Percentiles rank a stretch among this genome's conserved stretches.
Evolutionary conservation across 2,797 vertebrate genomes (phyloP).

Genomic region (Stomatorhinus walkeri): DNA sequence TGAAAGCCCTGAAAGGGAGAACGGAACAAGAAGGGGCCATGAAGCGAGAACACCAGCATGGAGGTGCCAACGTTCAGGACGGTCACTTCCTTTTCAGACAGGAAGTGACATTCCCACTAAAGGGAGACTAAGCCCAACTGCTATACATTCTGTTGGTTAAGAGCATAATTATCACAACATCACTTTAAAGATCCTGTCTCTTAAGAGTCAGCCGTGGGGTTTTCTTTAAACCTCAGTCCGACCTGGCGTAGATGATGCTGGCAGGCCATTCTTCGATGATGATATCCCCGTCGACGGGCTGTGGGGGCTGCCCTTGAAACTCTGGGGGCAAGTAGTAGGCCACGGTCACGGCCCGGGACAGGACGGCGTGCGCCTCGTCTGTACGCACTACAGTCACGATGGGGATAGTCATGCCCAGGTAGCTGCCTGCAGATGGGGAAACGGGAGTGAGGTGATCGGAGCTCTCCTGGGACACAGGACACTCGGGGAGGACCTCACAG

Average conservation of each 20-base stretch:
- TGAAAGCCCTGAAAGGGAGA: slow-evolving; percentile 60
- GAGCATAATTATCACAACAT: background rate
- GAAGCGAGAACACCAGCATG: background rate
- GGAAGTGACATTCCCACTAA: background rate
- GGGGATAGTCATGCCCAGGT: slow-evolving; percentile 79
- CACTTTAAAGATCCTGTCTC: background rate
- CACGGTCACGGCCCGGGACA: slow-evolving; percentile 62
- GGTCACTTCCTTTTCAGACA: background rate
- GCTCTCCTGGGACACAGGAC: background rate
- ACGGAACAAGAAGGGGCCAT: background rate
- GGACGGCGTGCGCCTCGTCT: slow-evolving; percentile 49
- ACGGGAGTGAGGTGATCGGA: background rate
- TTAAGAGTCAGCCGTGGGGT: background rate
- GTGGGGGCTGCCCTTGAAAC: slow-evolving; percentile 70
- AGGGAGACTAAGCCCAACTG: background rate
- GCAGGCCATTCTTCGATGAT: slow-evolving; percentile 76
- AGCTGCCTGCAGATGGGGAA: slow-evolving; percentile 54
- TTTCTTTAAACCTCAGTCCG: background rate
- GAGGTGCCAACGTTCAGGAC: background rate
- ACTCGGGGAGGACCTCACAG: background rate
- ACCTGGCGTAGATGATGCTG: slow-evolving; percentile 69
- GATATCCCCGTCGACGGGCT: slow-evolving; percentile 65
- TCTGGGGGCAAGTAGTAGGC: slow-evolving; percentile 71
- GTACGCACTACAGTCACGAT: slow-evolving; percentile 75
- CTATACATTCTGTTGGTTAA: background rate